phyloP scores from a whole-genome alignment of 2,888 invertebrate genomes.

The Heliconius hortense region DNA sequence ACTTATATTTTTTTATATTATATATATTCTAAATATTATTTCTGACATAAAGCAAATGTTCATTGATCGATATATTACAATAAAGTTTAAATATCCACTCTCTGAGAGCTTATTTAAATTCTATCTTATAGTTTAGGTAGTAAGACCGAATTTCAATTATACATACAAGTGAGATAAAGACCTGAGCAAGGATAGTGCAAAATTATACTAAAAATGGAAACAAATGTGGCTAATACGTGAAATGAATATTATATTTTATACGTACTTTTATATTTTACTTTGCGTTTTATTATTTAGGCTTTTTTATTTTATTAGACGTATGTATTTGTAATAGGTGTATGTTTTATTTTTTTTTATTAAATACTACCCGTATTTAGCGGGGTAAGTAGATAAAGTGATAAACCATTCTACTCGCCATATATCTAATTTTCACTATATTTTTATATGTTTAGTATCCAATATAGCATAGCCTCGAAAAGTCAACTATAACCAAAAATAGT shows the following conservation, averaged over 20 bases:
- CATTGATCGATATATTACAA: conserved; percentile 19
- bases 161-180: neutral
- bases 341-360: neutral
- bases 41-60: neutral
- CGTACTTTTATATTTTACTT: neutral
- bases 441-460: neutral
- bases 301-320: neutral
- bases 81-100: conserved; percentile 3
- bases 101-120: neutral
- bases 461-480: neutral
- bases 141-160: conserved; percentile 2
- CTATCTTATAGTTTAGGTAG: neutral
- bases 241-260: neutral
- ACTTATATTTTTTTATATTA: too few species aligned
- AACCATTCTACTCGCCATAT: neutral
- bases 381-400: neutral
- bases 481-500: conserved; percentile 8
- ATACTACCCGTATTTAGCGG: neutral
- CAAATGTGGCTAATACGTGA: neutral
- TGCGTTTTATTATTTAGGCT: neutral
- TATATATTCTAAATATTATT: neutral
- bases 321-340: neutral
- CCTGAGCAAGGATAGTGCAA: neutral
- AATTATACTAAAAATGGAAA: conserved; percentile 1
- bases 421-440: neutral